phyloP scores from a whole-genome alignment of 2,797 vertebrate species.

The Bradypodion ventrale region DNA sequence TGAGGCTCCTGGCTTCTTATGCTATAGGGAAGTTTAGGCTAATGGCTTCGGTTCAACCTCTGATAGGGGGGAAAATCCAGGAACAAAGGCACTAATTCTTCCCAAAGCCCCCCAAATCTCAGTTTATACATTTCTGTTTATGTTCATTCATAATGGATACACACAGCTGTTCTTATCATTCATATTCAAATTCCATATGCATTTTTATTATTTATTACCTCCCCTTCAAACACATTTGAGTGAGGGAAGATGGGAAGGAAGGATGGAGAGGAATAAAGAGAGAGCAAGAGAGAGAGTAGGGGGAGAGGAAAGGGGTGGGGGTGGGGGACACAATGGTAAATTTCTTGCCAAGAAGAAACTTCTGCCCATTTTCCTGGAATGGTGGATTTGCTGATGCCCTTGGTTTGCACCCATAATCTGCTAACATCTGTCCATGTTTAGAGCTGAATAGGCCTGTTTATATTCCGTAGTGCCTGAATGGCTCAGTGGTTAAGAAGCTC shows the following conservation, averaged over 20 bases:
- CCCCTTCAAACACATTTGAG: constrained; percentile 42
- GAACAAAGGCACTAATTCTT: constrained; percentile 77
- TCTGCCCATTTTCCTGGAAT: background rate
- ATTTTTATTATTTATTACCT: constrained; percentile 67
- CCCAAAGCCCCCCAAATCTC: constrained; percentile 72
- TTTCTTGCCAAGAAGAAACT: constrained; percentile 3
- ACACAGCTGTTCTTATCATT: constrained; percentile 77
- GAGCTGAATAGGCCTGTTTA: no score
- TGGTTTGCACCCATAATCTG: background rate
- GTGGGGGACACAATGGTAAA: background rate
- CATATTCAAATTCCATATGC: constrained; percentile 73
- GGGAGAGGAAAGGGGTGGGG: background rate
- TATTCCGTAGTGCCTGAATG: no score
- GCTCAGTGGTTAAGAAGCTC: no score
- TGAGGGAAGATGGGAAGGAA: constrained; percentile 2
- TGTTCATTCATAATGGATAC: constrained; percentile 76
- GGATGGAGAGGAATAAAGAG: accelerated
- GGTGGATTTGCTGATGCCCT: background rate
- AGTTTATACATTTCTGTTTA: constrained; percentile 77
- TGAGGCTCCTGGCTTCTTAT: constrained; percentile 70
- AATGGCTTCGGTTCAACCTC: constrained; percentile 73
- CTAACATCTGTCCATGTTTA: background rate
- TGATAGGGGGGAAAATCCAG: constrained; percentile 73
- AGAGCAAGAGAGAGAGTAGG: background rate
- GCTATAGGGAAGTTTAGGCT: constrained; percentile 67